Conservation (phyloP, 2,888 invertebrate genomes). For the Mellilla xanthometata region DNA sequence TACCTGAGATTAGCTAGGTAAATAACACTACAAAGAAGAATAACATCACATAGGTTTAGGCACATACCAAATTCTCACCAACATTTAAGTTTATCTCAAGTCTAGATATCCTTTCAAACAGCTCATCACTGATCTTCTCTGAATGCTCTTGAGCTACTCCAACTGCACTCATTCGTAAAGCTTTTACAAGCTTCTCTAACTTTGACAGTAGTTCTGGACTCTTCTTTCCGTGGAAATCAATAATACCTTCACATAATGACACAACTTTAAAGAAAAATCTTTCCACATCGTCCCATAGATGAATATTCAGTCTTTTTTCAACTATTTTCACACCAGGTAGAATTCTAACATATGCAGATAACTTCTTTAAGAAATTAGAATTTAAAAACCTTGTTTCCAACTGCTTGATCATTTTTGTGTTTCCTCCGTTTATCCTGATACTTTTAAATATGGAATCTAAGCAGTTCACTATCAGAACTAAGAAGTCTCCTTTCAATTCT, state of each 20-base stretch:
- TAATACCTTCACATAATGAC: constrained; percentile 57
- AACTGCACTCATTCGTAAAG: constrained; percentile 53
- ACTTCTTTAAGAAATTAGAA: constrained; percentile 55
- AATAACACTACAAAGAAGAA: no score
- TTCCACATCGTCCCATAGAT: constrained; percentile 71
- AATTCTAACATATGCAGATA: constrained; percentile 52
- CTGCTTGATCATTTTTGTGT: constrained; percentile 54
- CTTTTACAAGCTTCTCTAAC: constrained; percentile 50
- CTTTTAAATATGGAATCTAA: constrained; percentile 61
- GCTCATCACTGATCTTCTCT: constrained; percentile 69
- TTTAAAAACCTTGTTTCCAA: constrained; percentile 55
- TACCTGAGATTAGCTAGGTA: no score
- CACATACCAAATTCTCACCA: constrained; percentile 49
- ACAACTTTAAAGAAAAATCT: constrained; percentile 55
- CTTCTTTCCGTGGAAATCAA: constrained; percentile 43
- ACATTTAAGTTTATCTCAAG: constrained; percentile 35
- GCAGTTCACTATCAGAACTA: constrained; percentile 72
- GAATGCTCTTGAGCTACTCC: constrained; percentile 60
- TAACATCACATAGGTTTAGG: background rate
- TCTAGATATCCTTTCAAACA: constrained; percentile 55
- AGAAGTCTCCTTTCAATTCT: constrained; percentile 69
- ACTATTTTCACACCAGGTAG: constrained; percentile 58
- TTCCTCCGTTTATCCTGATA: constrained; percentile 51
- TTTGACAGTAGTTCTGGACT: constrained; percentile 46
- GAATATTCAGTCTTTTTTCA: constrained; percentile 65